A percentile compares a stretch with the other conserved stretches of the same genome.
Evolutionary conservation across 2,113 vertebrate species (phyloP).

Genomic region (Platysternon megacephalum): DNA sequence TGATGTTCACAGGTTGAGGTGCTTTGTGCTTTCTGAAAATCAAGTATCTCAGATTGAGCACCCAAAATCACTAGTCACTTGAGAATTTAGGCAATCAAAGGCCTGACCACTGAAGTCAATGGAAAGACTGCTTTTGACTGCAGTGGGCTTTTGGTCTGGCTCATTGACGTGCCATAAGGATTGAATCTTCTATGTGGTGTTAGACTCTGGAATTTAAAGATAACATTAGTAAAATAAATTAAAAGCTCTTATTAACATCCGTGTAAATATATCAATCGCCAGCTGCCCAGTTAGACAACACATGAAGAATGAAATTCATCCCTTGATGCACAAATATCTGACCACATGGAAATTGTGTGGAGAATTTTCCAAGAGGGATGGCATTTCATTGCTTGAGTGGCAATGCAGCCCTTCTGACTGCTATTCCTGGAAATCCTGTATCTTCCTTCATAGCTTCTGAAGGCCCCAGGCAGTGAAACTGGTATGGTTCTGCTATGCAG

Average conservation of each 20-base stretch:
- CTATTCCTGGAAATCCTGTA: not conserved
- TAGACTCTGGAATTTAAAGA: not conserved
- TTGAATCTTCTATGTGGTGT: not conserved
- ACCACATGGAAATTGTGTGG: accelerated
- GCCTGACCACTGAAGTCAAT: not conserved
- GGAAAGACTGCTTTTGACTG: not conserved
- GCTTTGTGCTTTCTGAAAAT: not conserved
- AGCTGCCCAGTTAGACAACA: not conserved
- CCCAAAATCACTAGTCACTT: accelerated
- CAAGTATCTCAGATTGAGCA: not conserved
- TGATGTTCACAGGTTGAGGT: not conserved
- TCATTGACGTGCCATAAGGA: not conserved
- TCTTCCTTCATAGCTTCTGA: not conserved
- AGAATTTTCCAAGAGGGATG: not conserved
- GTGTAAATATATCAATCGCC: not conserved
- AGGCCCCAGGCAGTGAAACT: accelerated
- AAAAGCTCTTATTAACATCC: not conserved
- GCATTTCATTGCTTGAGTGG: not conserved
- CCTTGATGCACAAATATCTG: not conserved
- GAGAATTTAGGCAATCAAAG: not conserved
- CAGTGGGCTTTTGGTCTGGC: not conserved
- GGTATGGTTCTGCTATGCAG: accelerated
- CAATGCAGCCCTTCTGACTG: not conserved
- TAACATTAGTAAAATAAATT: not conserved
- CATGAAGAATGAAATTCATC: not conserved